Evolutionary conservation across 2,113 vertebrate genomes (phyloP).

Genomic region (Hydrolagus affinis): DNA sequence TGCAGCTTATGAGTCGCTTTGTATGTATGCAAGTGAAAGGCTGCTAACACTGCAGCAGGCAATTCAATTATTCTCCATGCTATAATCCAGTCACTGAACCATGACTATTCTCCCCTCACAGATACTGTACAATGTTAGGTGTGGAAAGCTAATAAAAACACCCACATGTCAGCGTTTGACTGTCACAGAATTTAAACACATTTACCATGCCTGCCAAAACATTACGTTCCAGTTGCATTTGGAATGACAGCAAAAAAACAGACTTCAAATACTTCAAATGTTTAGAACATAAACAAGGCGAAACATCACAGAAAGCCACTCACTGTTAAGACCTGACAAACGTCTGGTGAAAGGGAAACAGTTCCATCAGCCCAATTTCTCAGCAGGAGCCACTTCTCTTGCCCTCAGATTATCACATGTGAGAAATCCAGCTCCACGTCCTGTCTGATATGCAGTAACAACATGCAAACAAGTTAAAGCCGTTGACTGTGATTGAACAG

Average conservation of each 20-base stretch:
- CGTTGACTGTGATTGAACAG: slow-evolving; percentile 24
- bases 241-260: neutral
- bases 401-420: neutral
- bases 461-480: slow-evolving; percentile 21
- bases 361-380: neutral
- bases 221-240: slow-evolving; percentile 17
- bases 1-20: neutral
- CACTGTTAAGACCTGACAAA: slow-evolving; percentile 4
- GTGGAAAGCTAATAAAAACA: neutral
- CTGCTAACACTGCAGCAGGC: neutral
- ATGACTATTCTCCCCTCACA: slow-evolving; percentile 4
- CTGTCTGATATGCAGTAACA: slow-evolving; percentile 4
- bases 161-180: neutral
- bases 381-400: neutral
- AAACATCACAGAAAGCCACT: slow-evolving; percentile 18
- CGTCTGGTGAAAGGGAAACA: neutral
- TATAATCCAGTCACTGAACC: neutral
- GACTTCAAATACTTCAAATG: slow-evolving; percentile 5
- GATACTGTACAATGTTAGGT: neutral
- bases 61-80: neutral
- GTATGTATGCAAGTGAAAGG: neutral
- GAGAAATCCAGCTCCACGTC: neutral
- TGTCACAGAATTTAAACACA: neutral
- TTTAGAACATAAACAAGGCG: neutral
- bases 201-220: slow-evolving; percentile 2